phyloP scores from a whole-genome alignment of 2,113 vertebrate genomes.

The Morone saxatilis region DNA sequence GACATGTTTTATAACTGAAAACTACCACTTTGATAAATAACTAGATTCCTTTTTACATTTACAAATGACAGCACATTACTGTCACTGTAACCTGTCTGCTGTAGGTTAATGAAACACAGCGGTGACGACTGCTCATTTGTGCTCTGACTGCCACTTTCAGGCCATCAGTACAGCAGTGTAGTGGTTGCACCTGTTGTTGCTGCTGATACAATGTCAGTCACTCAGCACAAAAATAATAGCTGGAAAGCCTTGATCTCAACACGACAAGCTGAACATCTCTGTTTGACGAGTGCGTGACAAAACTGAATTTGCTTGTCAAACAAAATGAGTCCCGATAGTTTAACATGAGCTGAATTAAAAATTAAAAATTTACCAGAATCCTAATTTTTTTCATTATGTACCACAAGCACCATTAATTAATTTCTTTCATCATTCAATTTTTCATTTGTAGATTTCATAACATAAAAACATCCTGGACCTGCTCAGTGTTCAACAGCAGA shows the following conservation, averaged over 20 bases:
- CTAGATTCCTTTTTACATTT: neutral
- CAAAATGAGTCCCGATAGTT: neutral
- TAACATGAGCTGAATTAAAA: too few relatives aligned
- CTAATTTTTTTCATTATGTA: too few relatives aligned
- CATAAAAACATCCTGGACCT: too few relatives aligned
- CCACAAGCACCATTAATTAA: too few relatives aligned
- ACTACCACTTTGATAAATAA: neutral
- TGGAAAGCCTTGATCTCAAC: neutral
- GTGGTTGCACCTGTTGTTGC: conserved; percentile 33
- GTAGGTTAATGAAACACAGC: neutral
- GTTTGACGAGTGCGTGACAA: neutral
- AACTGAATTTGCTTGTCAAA: neutral
- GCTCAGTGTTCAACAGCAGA: neutral
- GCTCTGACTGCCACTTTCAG: neutral
- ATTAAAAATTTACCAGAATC: too few relatives aligned
- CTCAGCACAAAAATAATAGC: conserved; percentile 19
- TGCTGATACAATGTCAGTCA: conserved; percentile 18
- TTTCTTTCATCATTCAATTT: too few relatives aligned
- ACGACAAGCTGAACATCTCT: neutral
- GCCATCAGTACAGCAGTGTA: neutral
- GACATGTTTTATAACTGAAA: neutral
- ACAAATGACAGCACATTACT: neutral
- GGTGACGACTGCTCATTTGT: neutral
- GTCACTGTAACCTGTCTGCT: neutral
- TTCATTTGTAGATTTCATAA: too few relatives aligned